These are phyloP conservation scores for Ochotona princeps DNA, from an alignment of 2,113 vertebrate species.

Conservation along the genomic window DNA sequence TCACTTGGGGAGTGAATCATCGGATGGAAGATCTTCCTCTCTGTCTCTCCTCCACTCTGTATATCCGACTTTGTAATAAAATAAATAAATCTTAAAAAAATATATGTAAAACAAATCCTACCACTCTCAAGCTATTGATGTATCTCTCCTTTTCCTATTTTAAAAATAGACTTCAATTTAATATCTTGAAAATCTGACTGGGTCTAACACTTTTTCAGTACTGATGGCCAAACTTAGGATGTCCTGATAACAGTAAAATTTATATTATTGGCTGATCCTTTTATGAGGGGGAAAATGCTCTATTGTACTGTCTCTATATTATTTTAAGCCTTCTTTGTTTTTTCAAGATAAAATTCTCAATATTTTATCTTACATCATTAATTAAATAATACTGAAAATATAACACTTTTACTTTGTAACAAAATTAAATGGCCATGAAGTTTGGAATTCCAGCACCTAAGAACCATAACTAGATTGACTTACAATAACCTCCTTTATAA, in stretches of 20 bases:
- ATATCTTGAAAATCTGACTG: slow-evolving; percentile 39
- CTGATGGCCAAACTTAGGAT: slow-evolving; percentile 25
- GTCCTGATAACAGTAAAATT: neutral
- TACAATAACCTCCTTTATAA: slow-evolving; percentile 22
- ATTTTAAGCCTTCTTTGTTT: slow-evolving; percentile 34
- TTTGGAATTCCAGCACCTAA: slow-evolving; percentile 27
- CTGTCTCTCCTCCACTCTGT: too few relatives aligned
- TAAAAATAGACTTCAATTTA: slow-evolving; percentile 13
- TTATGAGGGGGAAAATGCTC: slow-evolving; percentile 36
- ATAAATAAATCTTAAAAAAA: too few relatives aligned
- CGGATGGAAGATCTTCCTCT: too few relatives aligned
- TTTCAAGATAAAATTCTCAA: slow-evolving; percentile 11
- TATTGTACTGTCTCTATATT: neutral
- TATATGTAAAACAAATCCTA: neutral
- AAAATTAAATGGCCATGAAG: neutral
- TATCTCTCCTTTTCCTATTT: neutral
- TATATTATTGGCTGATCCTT: neutral
- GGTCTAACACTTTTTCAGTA: neutral
- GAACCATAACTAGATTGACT: slow-evolving; percentile 45
- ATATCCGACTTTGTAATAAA: too few relatives aligned
- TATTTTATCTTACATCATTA: neutral
- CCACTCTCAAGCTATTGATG: neutral
- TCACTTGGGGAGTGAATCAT: too few relatives aligned
- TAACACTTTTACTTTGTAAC: slow-evolving; percentile 24
- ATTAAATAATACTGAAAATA: slow-evolving; percentile 43